Conservation (phyloP, 2,888 invertebrate species). For the Drosophila dives region DNA sequence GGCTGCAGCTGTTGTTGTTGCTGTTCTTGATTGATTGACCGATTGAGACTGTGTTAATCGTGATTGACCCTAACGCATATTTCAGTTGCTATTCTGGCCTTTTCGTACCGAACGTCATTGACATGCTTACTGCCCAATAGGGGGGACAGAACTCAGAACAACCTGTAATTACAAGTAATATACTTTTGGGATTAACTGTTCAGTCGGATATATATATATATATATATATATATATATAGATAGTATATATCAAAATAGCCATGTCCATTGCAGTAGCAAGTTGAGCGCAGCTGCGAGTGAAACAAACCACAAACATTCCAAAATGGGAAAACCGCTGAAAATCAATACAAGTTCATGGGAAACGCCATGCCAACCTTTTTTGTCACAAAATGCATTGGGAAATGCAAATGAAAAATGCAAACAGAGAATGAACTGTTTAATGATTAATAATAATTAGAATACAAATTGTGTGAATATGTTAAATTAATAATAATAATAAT, state of each 20-base stretch:
- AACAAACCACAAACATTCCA: constrained; percentile 38
- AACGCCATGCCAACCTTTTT: constrained; percentile 43
- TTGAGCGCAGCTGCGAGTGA: constrained; percentile 17
- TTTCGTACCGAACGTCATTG: constrained; percentile 26
- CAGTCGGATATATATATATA: constrained; percentile 2
- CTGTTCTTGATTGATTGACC: constrained; percentile 34
- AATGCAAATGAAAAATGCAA: constrained; percentile 19
- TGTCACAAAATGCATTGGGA: constrained; percentile 41
- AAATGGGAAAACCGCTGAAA: constrained; percentile 65
- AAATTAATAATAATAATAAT: background rate
- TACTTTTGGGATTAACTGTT: constrained; percentile 7
- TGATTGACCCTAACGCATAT: constrained; percentile 11
- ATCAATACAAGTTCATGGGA: constrained; percentile 76
- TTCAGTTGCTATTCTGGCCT: constrained; percentile 10
- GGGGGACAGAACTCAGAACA: background rate
- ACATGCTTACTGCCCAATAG: constrained; percentile 26
- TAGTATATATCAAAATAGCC: constrained; percentile 5
- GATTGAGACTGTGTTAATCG: constrained; percentile 29
- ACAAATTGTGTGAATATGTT: background rate
- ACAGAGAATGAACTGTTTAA: background rate
- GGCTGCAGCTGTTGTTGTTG: constrained; percentile 31
- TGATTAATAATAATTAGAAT: constrained; percentile 2
- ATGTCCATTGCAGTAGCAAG: constrained; percentile 14
- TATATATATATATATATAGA: constrained; percentile 3
- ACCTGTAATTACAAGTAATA: constrained; percentile 42